Percentiles rank a stretch among this genome's conserved stretches.
Evolutionary conservation across 92 coral and sea anemone species (phyloP).

Genomic region (Galaxea fascicularis): DNA sequence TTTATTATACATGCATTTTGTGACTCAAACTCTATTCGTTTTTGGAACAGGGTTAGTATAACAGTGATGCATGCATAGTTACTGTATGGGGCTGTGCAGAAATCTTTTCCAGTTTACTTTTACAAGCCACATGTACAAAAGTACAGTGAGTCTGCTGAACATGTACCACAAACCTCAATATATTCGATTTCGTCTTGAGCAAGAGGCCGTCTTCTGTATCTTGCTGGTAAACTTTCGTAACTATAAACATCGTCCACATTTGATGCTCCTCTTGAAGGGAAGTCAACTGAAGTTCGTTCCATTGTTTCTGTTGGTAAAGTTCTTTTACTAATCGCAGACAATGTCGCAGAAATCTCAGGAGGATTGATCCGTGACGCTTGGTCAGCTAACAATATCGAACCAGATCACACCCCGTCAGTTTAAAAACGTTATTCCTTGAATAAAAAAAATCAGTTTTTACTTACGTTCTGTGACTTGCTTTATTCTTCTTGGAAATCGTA

Average conservation of each 20-base stretch:
- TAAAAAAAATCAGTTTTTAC: background rate
- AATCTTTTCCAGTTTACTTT: too few relatives aligned
- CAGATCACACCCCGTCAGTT: background rate
- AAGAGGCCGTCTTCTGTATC: conserved; percentile 77
- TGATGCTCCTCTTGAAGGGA: background rate
- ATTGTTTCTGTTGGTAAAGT: conserved; percentile 8
- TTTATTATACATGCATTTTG: too few relatives aligned
- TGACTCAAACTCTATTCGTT: too few relatives aligned
- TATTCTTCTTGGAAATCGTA: conserved; percentile 88
- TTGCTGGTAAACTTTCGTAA: conserved; percentile 72
- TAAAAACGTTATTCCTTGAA: background rate
- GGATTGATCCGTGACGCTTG: conserved; percentile 6
- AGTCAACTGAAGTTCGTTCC: conserved; percentile 1
- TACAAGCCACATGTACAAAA: too few relatives aligned
- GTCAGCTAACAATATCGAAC: conserved; percentile 3
- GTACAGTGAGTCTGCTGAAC: background rate
- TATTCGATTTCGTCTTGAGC: conserved; percentile 88
- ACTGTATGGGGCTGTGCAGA: too few relatives aligned
- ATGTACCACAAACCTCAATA: conserved; percentile 87
- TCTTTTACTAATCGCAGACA: conserved; percentile 52
- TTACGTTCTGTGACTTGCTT: conserved; percentile 70
- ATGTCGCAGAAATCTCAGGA: conserved; percentile 59
- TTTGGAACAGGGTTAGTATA: too few relatives aligned
- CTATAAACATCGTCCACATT: conserved; percentile 23
- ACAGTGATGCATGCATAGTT: too few relatives aligned